These are phyloP conservation scores for Diadema setosum DNA, from an alignment of 35 echinoderm and acorn worm species.

Conservation along the genomic window DNA sequence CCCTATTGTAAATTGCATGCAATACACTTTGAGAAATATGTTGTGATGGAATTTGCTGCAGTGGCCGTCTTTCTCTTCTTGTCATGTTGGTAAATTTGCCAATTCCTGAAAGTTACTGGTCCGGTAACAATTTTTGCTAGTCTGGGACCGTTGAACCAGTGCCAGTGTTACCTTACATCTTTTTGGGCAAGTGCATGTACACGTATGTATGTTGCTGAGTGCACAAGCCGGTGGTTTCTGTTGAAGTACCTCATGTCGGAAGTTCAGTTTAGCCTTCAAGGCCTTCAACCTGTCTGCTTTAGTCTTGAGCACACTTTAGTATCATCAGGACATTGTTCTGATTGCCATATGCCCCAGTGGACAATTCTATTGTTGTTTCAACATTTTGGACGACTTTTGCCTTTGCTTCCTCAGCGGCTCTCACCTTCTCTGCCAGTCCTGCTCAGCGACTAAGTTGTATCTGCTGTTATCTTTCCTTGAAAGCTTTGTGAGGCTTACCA, in stretches of 20 bases:
- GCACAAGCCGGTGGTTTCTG: background rate
- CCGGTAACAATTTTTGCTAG: no score
- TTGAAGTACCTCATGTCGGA: background rate
- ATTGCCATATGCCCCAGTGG: conserved; percentile 34
- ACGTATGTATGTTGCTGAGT: background rate
- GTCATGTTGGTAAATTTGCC: no score
- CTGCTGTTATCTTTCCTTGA: background rate
- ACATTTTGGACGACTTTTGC: background rate
- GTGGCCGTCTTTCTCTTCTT: no score
- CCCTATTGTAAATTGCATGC: no score
- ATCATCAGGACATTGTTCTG: background rate
- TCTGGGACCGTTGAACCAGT: no score
- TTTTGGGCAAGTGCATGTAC: background rate
- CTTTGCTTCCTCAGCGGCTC: background rate
- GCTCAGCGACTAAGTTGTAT: background rate
- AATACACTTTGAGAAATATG: no score
- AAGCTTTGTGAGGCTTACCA: background rate
- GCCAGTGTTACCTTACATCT: background rate
- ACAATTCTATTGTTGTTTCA: background rate
- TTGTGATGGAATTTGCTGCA: no score
- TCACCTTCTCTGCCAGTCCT: background rate
- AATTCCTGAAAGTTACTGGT: no score
- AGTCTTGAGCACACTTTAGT: background rate
- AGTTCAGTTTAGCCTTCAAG: background rate
- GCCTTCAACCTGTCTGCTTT: background rate